Evolutionary conservation across 2,888 invertebrate species (phyloP), one percentile per base, ranked within the genome.

Genomic region (Serrognathus titanus): DNA sequence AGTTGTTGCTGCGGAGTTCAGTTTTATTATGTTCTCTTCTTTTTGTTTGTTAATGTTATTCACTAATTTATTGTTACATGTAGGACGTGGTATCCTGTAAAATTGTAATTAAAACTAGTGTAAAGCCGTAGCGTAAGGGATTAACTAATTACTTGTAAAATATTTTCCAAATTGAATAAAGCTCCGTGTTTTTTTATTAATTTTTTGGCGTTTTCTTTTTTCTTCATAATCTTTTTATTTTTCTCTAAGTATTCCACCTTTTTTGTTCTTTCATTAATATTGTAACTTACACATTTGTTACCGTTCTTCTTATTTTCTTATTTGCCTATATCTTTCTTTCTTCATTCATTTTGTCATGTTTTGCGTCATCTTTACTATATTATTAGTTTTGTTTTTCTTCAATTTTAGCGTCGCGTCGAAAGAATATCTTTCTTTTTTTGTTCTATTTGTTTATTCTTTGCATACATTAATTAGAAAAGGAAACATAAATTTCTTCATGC

Each of bases 101-200:
- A 43, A 43, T 43, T 43, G 43, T 43, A 43, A 43, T 43, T 43
- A 43, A 43, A 43, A 20, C 20, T 43, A 43, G 43, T 16, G 43
- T 43, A 43, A 43, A 16, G 43, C 20, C 24, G 24, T 43, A 43
- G 43, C 43, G 43, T 54, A 54, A 54, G 54, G 48, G 49, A 52
- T 24, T 52, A 52, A 52, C 52, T 46, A 54, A 54, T 41, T 49
- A 48, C 16, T 31, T 54, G 54, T 54, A 54, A 54, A 43, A 54
- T 54, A 54, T 54, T 54, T 54, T 54, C 54, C 54, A 54, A 49
- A 54, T 54, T 54, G 48, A 49, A 54, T 49, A 49, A 54, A 54
- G 49, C 41, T 35, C 43, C 13, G 43, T 43, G 43, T 43, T 43
- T 43, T 43, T 16, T 43, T 43, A 39, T 39, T 39, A 12, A 11